Evolutionary conservation across 1,140 invertebrate genomes (phyloP), one percentile per base, ranked within the genome.

Genomic region (Cydia amplana): DNA sequence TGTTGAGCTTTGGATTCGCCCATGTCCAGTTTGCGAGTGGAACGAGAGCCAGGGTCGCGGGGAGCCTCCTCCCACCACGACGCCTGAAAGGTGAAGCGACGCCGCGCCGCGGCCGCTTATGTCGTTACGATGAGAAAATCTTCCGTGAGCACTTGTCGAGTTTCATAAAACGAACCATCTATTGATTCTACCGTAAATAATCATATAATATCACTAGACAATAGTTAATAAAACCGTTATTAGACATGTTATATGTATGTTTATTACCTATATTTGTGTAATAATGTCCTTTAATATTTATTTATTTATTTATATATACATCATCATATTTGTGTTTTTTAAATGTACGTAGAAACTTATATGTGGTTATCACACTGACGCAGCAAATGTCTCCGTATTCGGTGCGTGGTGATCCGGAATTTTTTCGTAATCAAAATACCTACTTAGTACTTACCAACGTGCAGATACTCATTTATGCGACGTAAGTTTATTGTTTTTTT

Each of bases 111-210:
- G 20, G 63, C 64, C 64, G 64, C 14, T 32, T 67, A 67, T n/a
- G 25, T 67, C 25, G 25, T 28, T 12, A 64, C n/a, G 25, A 64
- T 14, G 60, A 16, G 60, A 64, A 64, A 64, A 64, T 25, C 60
- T 0, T 64, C 25, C 60, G 25, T 64, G 28, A 64, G 16, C 16
- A 51, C 49, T 18, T 51, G 16, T 18, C 43, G 43, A 51, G 49
- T 51, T 51, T 51, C 49, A 51, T 51, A 18, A 64, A 25, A 64
- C 23, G n/a, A 6, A 64, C 60, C 20, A 28, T 4, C 25, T 64
- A 64, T 64, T n/a, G n/a, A n/a, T n/a, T n/a, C n/a, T n/a, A n/a
- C n/a, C 6, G 60, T 64, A 23, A 64, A 51, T 51, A 63, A 25
- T 64, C n/a, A 23, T 64, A 14, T 28, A 23, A 28, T 64, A 25